Base-by-base conservation (phyloP, 2,888 invertebrate genomes). In the Phortica okadai region DNA sequence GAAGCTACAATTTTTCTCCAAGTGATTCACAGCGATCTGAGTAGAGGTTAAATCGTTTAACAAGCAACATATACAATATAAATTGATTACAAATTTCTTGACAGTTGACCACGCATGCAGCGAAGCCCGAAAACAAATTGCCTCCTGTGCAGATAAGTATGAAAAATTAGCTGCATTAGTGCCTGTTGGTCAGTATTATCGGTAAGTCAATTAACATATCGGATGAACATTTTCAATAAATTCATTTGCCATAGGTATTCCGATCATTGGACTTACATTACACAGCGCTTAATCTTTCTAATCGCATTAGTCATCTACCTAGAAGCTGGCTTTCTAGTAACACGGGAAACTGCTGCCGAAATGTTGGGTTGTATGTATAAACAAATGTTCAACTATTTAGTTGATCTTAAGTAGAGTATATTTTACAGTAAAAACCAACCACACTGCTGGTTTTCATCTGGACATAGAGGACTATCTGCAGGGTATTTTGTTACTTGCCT, bases 381-480 rank as follows among this genome's bases (percentile, higher is more conserved):
- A 33, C 33, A 33, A 33, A 33, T 33, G 2, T 33, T 5, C 33
- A 33, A 33, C 33, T 33, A 42, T 75, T 16, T 14, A 6, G 8
- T 25, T 33, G 21, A n/a, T n/a, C 14, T 58, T 21, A 21, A 58
- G 4, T 1, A 33, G 33, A 33, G 33, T 33, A 33, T 33, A n/a
- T 16, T 74, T 91, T 56, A 1, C 58, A 97, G 97, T 97, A 33
- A 94, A 95, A 88, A 92, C 93, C 0, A 90, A 90, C 8, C 92
- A 93, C 79, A 93, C 94, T 50, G 93, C 95, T n/a, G 97, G 96
- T 0, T 97, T 98, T 88, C 97, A 97, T 88, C 92, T 98, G 83
- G 98, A 98, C 83, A 92, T 98, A 44, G 98, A 98, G 91, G 98
- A 98, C 89, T 98, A 96, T 86, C 92, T 98, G 25, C 94, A 95